Evolutionary conservation across 2,797 vertebrate species (phyloP), one percentile per base, ranked within the genome.

Genomic region (Bryconaethiops microstoma): DNA sequence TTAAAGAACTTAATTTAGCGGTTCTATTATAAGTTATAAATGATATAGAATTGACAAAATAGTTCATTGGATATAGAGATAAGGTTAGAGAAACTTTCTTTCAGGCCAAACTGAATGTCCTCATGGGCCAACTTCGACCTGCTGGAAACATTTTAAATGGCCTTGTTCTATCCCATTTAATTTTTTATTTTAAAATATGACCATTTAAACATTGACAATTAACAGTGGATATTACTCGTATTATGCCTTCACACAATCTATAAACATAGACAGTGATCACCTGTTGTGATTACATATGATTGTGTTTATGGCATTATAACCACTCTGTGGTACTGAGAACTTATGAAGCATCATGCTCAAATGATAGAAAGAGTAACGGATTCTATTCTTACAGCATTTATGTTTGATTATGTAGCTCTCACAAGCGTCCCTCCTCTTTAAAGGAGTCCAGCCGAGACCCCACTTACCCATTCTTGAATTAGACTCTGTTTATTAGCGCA

Each of bases 401-500:
- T 64, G 13, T 48, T 50, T 73, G n/a, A 50, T 64, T 55, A 59
- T 12, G 4, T 10, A 21, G 21, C 45, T 48, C 62, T 59, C 29
- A 19, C 17, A 67, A 64, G 39, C 23, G 10, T 45, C 29, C 25
- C 25, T 55, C 13, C 67, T 63, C n/a, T 35, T 68, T 63, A 67
- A 77, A 59, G 54, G 69, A 84, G 84, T 82, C 59, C 78, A 75
- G 65, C 81, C 64, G 76, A 82, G 48, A 76, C 74, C 57, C 76
- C 65, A 78, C 70, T 81, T 42, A 60, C 52, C 14, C 75, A 76
- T 80, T 85, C 52, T 82, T 84, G 92, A 93, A 93, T 94, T 92
- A 91, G 89, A 90, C 87, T 78, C 0, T 0, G 83, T 90, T 90
- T 91, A 83, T 92, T 92, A 92, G 88, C 82, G 80, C 74, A 86